These are phyloP conservation scores for Pemphigus obesinymphae DNA, from an alignment of 1,140 invertebrate species.

Conservation along the genomic window DNA sequence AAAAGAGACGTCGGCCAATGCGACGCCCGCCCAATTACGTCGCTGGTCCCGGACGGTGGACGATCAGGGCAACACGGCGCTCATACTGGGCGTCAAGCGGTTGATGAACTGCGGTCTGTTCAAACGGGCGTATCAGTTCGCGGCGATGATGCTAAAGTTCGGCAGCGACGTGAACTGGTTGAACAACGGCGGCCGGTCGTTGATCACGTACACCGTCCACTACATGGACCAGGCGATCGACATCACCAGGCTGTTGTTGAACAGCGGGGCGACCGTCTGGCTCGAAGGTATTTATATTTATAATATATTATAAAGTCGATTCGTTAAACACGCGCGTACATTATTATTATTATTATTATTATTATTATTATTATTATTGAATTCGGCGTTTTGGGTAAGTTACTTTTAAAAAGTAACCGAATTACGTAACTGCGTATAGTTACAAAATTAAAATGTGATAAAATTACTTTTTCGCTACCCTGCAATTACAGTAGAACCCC, in stretches of 20 bases:
- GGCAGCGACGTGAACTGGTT: conserved; percentile 48
- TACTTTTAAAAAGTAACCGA: too few relatives aligned
- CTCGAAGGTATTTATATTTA: too few relatives aligned
- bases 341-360: too few relatives aligned
- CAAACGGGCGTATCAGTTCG: conserved; percentile 46
- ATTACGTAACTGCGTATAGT: too few relatives aligned
- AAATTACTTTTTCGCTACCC: too few relatives aligned
- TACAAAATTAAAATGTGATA: too few relatives aligned
- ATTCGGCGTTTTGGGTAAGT: too few relatives aligned
- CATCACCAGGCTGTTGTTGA: conserved; percentile 49
- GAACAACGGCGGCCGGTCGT: conserved; percentile 48
- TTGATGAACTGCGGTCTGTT: conserved; percentile 48
- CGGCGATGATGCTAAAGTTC: conserved; percentile 47
- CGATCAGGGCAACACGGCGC: conserved; percentile 52
- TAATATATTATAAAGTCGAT: too few relatives aligned
- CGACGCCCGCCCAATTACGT: background rate
- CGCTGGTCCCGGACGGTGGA: conserved; percentile 47
- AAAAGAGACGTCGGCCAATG: conserved; percentile 10
- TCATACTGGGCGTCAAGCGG: conserved; percentile 49
- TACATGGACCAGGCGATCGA: conserved; percentile 49
- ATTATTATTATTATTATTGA: too few relatives aligned
- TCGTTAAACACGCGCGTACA: too few relatives aligned
- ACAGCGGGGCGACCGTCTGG: conserved; percentile 50
- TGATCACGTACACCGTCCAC: conserved; percentile 50
- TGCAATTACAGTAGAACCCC: too few relatives aligned